These are phyloP conservation scores for Dolichoris vasculosae DNA, from an alignment of 1,140 invertebrate genomes.

Conservation along the genomic window DNA sequence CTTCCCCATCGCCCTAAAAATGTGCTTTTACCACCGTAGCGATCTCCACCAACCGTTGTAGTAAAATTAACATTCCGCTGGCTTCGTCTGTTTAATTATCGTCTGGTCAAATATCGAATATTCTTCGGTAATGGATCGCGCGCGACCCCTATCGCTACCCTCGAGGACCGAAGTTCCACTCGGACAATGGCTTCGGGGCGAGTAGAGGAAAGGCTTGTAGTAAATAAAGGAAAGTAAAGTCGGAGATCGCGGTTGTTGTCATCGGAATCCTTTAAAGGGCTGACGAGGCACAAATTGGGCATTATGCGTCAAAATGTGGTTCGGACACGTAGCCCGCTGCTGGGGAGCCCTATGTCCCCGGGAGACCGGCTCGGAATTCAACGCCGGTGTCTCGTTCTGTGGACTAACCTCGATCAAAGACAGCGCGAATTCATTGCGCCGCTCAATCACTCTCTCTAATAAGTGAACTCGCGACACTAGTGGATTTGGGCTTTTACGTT, in stretches of 20 bases:
- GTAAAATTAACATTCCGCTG: neutral
- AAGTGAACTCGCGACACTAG: neutral
- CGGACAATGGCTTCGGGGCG: neutral
- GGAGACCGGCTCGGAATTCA: slow-evolving; percentile 20
- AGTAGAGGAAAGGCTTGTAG: neutral
- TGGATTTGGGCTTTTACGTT: neutral
- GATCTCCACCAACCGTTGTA: neutral
- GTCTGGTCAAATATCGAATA: neutral
- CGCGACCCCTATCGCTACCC: too few species aligned
- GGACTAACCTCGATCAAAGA: slow-evolving; percentile 13
- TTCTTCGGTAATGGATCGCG: neutral
- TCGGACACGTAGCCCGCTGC: neutral
- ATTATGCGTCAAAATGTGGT: neutral
- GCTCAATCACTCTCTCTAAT: neutral
- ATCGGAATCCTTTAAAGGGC: slow-evolving; percentile 13
- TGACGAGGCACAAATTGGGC: neutral
- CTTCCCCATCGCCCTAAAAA: neutral
- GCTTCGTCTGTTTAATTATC: slow-evolving; percentile 19
- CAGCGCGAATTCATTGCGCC: slow-evolving; percentile 41
- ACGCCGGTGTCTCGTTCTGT: neutral
- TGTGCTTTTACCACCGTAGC: neutral
- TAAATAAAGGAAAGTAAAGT: neutral
- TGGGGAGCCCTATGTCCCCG: neutral
- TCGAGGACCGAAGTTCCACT: too few species aligned
- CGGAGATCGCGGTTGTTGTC: neutral